Evolutionary conservation across 2,113 vertebrate genomes (phyloP), one percentile per base, ranked within the genome.

Genomic region (Salvator merianae): DNA sequence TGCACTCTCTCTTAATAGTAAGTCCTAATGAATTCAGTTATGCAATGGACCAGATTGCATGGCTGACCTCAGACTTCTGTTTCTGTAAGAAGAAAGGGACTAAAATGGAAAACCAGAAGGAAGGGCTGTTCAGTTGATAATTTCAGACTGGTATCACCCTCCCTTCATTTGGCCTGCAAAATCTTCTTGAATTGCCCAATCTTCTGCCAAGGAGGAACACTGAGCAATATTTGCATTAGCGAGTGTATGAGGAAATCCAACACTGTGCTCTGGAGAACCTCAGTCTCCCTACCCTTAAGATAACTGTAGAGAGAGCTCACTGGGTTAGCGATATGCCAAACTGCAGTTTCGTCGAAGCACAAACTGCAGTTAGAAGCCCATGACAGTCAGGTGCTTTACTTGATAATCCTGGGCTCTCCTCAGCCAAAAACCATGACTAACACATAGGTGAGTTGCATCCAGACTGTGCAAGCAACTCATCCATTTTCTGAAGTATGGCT

Each of bases 91-190:
- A 78, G 20, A 59, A 63, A 62, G 50, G 47, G 40, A 36, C 50
- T 66, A 66, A 30, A 24, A 32, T n/a, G 66, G 9, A 74, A n/a
- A 12, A 59, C 24, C 34, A 50, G 9, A 66, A 63, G 36, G 62
- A 72, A 38, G 6, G 32, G n/a, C 10, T 22, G 50, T 74, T n/a
- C 53, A 65, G 32, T 38, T 43, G 72, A 55, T 85, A 13, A 34
- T 65, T 85, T 85, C 84, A 80, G 10, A 80, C 20, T 53, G 62
- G 55, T 38, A 30, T 50, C 40, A 34, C 71, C 59, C 77, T 55
- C 53, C 43, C 71, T 79, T 26, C 47, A 38, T 40, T 26, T 43
- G 24, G 8, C 26, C 9, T 79, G 36, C 72, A 72, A 79, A 74
- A 72, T 24, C n/a, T 66, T 47, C 5, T 30, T 24, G 34, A 47